A percentile compares a stretch with the other conserved stretches of the same genome.
Evolutionary conservation across 2,113 vertebrate genomes (phyloP).

Genomic region (Crocuta crocuta): DNA sequence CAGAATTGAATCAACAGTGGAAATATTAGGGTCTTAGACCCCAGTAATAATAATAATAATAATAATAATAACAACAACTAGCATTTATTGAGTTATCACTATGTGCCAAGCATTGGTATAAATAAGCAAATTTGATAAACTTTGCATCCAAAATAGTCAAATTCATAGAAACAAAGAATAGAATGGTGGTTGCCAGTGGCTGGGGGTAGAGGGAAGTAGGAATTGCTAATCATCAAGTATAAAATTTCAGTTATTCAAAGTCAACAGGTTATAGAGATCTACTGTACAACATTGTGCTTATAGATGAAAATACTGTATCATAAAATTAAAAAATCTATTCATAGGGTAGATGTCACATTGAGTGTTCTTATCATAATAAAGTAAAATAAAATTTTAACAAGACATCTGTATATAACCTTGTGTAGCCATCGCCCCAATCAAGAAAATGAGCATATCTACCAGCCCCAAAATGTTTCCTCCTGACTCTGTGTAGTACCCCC

Average conservation of each 20-base stretch:
- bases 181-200: background rate
- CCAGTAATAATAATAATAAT: background rate
- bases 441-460: background rate
- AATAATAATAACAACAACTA: background rate
- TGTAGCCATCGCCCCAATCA: background rate
- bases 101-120: background rate
- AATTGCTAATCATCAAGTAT: background rate
- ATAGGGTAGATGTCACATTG: background rate
- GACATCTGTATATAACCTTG: background rate
- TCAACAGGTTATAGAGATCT: background rate
- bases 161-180: background rate
- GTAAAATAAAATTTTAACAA: background rate
- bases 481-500: background rate
- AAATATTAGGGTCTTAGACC: background rate
- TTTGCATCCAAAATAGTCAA: background rate
- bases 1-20: slow-evolving; percentile 3
- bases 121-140: background rate
- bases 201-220: background rate
- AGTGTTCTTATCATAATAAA: background rate
- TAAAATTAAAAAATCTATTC: background rate
- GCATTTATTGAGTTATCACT: background rate
- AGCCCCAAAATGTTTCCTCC: background rate
- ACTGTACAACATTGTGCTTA: background rate
- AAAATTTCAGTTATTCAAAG: background rate
- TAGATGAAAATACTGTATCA: background rate